Conservation (phyloP, 2,888 invertebrate genomes). For the Drosophila subquinaria region DNA sequence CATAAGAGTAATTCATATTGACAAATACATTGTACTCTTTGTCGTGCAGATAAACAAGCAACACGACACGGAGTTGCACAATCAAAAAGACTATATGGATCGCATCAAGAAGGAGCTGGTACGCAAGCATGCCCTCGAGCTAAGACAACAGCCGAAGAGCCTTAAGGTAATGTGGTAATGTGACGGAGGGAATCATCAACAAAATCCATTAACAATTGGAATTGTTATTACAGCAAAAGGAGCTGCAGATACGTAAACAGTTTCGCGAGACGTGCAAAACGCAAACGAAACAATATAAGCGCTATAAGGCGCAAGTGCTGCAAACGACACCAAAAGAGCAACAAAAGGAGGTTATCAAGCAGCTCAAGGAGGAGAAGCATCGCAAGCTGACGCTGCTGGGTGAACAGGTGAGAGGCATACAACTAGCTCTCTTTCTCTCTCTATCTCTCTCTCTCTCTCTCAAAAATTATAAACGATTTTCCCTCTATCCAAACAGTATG, state of each 20-base stretch:
- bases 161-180: constrained; percentile 90
- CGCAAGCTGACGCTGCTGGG: constrained; percentile 97
- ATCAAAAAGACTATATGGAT: constrained; percentile 98
- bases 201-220: not conserved
- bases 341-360: constrained; percentile 98
- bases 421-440: not conserved
- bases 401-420: constrained; percentile 88
- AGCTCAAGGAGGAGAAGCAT: constrained; percentile 98
- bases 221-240: constrained; percentile 92
- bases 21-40: not conserved
- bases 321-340: constrained; percentile 97
- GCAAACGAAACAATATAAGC: constrained; percentile 99
- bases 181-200: not conserved
- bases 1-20: not conserved
- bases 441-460: not conserved
- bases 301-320: constrained; percentile 97
- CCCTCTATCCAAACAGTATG: constrained; percentile 89
- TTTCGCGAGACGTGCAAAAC: constrained; percentile 99
- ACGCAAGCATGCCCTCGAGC: constrained; percentile 98
- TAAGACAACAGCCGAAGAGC: constrained; percentile 99
- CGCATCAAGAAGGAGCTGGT: constrained; percentile 96
- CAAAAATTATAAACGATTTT: not conserved
- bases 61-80: constrained; percentile 97
- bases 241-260: constrained; percentile 99
- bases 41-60: constrained; percentile 89